A percentile compares a stretch with the other conserved stretches of the same genome.
Conservation (phyloP, 1,140 invertebrate species). For the Bombus waltoni region DNA sequence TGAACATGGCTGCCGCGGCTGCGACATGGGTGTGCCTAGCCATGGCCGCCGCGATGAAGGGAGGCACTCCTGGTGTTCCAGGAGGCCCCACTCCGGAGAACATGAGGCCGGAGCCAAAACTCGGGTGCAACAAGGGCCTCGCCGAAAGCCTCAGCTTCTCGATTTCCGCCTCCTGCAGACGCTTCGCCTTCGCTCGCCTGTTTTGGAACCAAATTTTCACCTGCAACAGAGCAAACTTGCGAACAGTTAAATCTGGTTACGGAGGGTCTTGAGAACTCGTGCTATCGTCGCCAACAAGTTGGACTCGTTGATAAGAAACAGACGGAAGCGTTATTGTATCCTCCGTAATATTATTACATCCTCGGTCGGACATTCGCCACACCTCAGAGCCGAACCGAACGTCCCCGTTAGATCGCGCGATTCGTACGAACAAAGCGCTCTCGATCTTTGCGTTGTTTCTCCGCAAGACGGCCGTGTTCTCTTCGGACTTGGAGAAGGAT, state of each 20-base stretch:
- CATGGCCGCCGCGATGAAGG: conserved; percentile 82
- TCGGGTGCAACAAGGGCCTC: conserved; percentile 79
- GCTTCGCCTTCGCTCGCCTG: conserved; percentile 95
- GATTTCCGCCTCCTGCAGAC: conserved; percentile 96
- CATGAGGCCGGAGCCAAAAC: conserved; percentile 81
- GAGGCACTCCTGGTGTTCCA: conserved; percentile 79
- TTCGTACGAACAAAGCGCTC: no score
- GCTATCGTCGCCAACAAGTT: no score
- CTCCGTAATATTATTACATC: no score
- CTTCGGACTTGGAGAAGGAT: no score
- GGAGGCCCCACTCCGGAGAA: conserved; percentile 81
- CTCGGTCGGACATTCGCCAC: no score
- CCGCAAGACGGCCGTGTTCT: no score
- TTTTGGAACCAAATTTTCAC: conserved; percentile 99
- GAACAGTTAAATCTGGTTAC: neutral
- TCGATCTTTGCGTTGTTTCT: no score
- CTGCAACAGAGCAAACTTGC: conserved; percentile 81
- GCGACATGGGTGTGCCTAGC: conserved; percentile 81
- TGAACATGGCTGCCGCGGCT: conserved; percentile 82
- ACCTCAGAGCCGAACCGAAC: no score
- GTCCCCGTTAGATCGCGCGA: no score
- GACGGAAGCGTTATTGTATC: no score
- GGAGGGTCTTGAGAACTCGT: no score
- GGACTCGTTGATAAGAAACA: fast-evolving
- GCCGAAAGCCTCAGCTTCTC: conserved; percentile 93